A percentile compares a stretch with the other conserved stretches of the same genome.
Evolutionary conservation across 2,113 vertebrate species (phyloP).

Genomic region (Halcyon senegalensis): DNA sequence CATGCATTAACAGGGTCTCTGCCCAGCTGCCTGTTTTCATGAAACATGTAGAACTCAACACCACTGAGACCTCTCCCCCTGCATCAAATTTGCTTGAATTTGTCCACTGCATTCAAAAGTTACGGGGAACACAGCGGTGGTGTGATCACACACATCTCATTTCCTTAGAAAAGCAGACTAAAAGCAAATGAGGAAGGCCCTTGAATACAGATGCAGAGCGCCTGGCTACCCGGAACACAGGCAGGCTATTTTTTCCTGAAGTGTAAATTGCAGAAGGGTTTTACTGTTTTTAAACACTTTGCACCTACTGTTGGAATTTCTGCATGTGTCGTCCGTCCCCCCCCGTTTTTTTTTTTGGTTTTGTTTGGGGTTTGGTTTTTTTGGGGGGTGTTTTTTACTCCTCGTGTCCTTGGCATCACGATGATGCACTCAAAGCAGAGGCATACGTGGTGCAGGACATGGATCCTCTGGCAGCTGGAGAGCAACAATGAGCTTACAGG

Average conservation of each 20-base stretch:
- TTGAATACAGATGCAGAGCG: neutral
- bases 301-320: neutral
- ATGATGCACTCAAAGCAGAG: neutral
- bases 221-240: neutral
- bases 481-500: constrained; percentile 12
- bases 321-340: neutral
- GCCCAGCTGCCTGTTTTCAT: constrained; percentile 37
- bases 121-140: neutral
- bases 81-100: constrained; percentile 5
- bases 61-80: neutral
- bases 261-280: neutral
- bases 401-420: rapidly evolving
- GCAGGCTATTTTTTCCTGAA: neutral
- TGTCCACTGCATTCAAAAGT: neutral
- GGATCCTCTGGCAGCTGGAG: neutral
- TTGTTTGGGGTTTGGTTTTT: neutral
- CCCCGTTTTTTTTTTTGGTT: neutral
- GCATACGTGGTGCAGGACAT: neutral
- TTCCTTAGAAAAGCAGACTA: neutral
- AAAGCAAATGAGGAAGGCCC: neutral
- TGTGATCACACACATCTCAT: neutral
- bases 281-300: neutral
- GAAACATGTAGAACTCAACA: neutral
- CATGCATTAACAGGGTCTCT: constrained; percentile 13
- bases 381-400: neutral